Conservation (phyloP, 1,140 invertebrate species). For the Drosophila pruinosa region DNA sequence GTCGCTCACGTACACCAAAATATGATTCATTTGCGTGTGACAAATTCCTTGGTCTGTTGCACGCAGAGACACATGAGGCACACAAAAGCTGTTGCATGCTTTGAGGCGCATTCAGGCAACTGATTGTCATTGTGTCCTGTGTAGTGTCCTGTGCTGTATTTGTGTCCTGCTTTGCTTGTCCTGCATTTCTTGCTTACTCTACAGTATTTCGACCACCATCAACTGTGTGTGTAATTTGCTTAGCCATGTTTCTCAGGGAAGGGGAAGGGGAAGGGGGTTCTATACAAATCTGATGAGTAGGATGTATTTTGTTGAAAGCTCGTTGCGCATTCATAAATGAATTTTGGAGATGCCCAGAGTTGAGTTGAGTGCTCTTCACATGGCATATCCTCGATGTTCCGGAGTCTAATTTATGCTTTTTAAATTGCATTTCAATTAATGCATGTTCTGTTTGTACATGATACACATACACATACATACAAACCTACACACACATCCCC, state of each 20-base stretch:
- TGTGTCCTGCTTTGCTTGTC: slow-evolving; percentile 19
- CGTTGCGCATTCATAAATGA: slow-evolving; percentile 22
- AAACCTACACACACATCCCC: neutral
- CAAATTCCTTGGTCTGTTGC: slow-evolving; percentile 29
- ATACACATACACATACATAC: neutral
- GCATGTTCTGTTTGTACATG: neutral
- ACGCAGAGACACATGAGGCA: slow-evolving; percentile 15
- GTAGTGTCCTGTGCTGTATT: too few species aligned
- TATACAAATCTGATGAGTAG: neutral
- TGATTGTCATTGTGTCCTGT: slow-evolving; percentile 50
- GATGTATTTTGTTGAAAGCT: slow-evolving; percentile 19
- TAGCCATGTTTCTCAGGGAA: neutral
- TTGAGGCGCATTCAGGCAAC: slow-evolving; percentile 55
- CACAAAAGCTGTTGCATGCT: slow-evolving; percentile 62
- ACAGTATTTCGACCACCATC: slow-evolving; percentile 28
- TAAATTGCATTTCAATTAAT: slow-evolving; percentile 69
- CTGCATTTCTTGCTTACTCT: slow-evolving; percentile 21
- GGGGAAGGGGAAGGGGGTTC: too few species aligned
- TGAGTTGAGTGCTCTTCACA: neutral
- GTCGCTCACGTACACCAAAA: neutral
- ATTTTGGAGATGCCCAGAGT: slow-evolving; percentile 40
- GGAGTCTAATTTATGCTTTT: slow-evolving; percentile 55
- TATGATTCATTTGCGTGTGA: slow-evolving; percentile 30
- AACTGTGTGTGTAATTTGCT: neutral
- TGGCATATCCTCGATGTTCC: neutral